Percentiles rank a stretch among this genome's conserved stretches.
Evolutionary conservation across 2,113 vertebrate species (phyloP).

Genomic region (Synchiropus splendidus): DNA sequence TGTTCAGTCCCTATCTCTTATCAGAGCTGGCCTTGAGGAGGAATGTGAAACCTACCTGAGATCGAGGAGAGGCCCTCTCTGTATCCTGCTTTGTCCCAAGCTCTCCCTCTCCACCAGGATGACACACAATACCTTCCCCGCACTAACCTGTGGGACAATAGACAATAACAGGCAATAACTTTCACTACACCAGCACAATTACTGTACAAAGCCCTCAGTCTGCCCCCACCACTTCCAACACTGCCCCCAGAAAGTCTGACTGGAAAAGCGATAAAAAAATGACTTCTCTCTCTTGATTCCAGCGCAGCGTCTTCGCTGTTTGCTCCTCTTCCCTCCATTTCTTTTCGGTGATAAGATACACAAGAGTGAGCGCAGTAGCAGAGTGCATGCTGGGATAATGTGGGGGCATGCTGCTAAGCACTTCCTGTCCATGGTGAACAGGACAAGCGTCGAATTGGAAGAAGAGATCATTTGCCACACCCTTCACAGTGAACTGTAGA

Average conservation of each 20-base stretch:
- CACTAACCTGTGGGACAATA: slow-evolving; percentile 76
- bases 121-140: slow-evolving; percentile 68
- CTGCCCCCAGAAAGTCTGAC: slow-evolving; percentile 11
- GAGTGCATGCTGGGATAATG: slow-evolving; percentile 48
- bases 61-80: slow-evolving; percentile 57
- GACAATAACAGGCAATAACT: slow-evolving; percentile 59
- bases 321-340: slow-evolving; percentile 37
- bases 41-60: slow-evolving; percentile 81
- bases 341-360: slow-evolving; percentile 34
- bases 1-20: slow-evolving; percentile 42
- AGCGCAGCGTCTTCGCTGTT: slow-evolving; percentile 13
- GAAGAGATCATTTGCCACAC: slow-evolving; percentile 1
- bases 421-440: slow-evolving; percentile 34
- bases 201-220: slow-evolving; percentile 22
- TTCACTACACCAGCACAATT: slow-evolving; percentile 57
- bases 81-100: slow-evolving; percentile 51
- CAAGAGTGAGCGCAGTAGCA: slow-evolving; percentile 26
- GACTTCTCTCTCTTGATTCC: slow-evolving; percentile 8
- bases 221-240: neutral
- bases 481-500: too few species aligned
- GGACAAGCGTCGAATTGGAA: slow-evolving; percentile 2
- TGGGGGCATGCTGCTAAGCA: slow-evolving; percentile 33
- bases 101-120: slow-evolving; percentile 29
- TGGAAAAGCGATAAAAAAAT: slow-evolving; percentile 2
- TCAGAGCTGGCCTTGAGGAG: slow-evolving; percentile 49